phyloP scores from a whole-genome alignment of 2,113 vertebrate genomes.

The Nerophis ophidion region DNA sequence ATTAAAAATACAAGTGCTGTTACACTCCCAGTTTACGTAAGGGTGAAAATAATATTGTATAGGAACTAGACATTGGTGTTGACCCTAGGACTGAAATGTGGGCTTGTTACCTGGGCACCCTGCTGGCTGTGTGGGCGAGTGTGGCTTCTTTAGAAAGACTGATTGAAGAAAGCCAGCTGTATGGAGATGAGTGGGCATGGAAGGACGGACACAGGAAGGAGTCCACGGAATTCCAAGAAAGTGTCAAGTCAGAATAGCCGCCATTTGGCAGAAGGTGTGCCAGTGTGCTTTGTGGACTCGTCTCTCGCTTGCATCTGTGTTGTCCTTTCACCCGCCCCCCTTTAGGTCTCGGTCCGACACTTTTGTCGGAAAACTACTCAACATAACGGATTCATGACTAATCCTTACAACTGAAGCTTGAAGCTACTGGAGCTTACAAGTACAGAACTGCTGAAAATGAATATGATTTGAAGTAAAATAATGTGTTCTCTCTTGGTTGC shows the following conservation, averaged over 20 bases:
- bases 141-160: slow-evolving; percentile 37
- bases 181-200: slow-evolving; percentile 60
- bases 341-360: too few species aligned
- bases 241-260: slow-evolving; percentile 31
- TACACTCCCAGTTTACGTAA: too few species aligned
- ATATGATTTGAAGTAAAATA: too few species aligned
- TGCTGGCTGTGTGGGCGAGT: slow-evolving; percentile 14
- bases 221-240: slow-evolving; percentile 53
- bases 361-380: not conserved
- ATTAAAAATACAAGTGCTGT: too few species aligned
- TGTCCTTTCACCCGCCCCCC: not conserved
- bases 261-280: slow-evolving; percentile 28
- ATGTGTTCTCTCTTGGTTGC: too few species aligned
- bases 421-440: too few species aligned
- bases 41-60: too few species aligned
- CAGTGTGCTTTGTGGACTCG: slow-evolving; percentile 24
- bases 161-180: slow-evolving; percentile 55
- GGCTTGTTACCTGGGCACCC: slow-evolving; percentile 16
- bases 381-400: too few species aligned
- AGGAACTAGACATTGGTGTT: too few species aligned
- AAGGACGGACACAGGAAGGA: slow-evolving; percentile 56
- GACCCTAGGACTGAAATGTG: slow-evolving; percentile 25
- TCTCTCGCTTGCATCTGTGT: not conserved
- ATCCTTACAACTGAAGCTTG: too few species aligned
- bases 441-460: too few species aligned